These are phyloP conservation scores for Drosophila leontia DNA, from an alignment of 1,140 invertebrate species.

Conservation along the genomic window DNA sequence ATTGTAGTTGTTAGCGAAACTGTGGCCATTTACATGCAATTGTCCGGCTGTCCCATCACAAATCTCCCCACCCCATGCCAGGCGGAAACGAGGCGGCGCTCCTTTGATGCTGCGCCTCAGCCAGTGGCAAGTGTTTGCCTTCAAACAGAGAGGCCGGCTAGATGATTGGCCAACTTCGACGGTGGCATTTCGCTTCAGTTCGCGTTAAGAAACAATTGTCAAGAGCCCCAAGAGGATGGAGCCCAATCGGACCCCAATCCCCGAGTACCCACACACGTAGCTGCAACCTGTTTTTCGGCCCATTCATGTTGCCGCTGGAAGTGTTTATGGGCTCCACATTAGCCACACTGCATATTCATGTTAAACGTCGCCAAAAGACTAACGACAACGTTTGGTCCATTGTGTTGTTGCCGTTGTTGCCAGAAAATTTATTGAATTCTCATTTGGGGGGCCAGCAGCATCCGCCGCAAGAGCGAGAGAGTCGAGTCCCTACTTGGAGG, in stretches of 20 bases:
- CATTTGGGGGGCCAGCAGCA: conserved; percentile 59
- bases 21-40: conserved; percentile 78
- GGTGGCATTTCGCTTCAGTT: conserved; percentile 79
- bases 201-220: conserved; percentile 82
- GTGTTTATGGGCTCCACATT: conserved; percentile 84
- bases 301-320: conserved; percentile 83
- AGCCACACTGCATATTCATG: conserved; percentile 84
- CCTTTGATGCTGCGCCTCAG: conserved; percentile 48
- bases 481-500: conserved; percentile 29
- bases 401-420: conserved; percentile 71
- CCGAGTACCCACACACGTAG: conserved; percentile 72
- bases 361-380: conserved; percentile 82
- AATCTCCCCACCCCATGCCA: conserved; percentile 40
- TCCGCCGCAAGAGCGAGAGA: conserved; percentile 18
- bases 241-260: conserved; percentile 33
- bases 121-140: conserved; percentile 46
- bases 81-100: conserved; percentile 70
- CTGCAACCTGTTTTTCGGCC: conserved; percentile 70
- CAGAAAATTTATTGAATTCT: conserved; percentile 82
- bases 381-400: conserved; percentile 71
- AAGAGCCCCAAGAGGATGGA: conserved; percentile 41
- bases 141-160: conserved; percentile 15
- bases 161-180: conserved; percentile 68
- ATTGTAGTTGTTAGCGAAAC: conserved; percentile 79
- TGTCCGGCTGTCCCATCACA: conserved; percentile 64